Evolutionary conservation across 2,888 invertebrate genomes (phyloP), one percentile per base, ranked within the genome.

Genomic region (Smittia sp.): DNA sequence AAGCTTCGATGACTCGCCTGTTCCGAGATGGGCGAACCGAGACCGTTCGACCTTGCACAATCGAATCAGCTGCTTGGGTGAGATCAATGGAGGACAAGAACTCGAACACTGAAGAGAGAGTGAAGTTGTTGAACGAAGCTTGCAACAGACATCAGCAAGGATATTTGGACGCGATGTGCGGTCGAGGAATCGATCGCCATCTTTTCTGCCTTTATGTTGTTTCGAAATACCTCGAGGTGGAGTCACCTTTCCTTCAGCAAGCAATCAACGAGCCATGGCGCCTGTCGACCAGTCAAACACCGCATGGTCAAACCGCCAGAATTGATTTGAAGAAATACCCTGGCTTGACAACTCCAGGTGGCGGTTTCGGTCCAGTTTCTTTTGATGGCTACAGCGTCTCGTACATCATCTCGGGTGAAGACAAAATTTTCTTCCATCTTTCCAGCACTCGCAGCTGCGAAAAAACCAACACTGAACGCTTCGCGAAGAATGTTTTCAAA

Each of bases 191-290:
- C 78, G 98, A 99, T 84, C 88, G 99, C 65, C 98, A 99, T 82
- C 85, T 99, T 65, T 99, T 99, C 86, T 98, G 97, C 80, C 86
- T 99, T 13, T 98, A 98, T 82, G 98, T 99, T 38, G 94, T 99
- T 74, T 97, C 97, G 74, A 96, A 98, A 83, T 99, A 99, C 82
- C 86, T 99, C 76, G 97, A 98, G 83, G 88, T 95, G 7, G 96
- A 98, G 77, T 96, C 96, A 52, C 96, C 96, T n/a, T 98, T 98
- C 85, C 86, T 98, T 46, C 89, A 92, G 82, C 93, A 98, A 83
- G 97, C 98, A 46, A 88, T 99, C 78, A 96, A 96, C 80, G 98
- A 98, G 79, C 98, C 98, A 0, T 99, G 98, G 96, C 88, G 96
- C 77, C 85, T 99, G 41, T 98, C 98, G 24, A 99, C 99, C 75